Evolutionary conservation across 2,888 invertebrate genomes (phyloP).

Genomic region (Iphiclides podalirius): DNA sequence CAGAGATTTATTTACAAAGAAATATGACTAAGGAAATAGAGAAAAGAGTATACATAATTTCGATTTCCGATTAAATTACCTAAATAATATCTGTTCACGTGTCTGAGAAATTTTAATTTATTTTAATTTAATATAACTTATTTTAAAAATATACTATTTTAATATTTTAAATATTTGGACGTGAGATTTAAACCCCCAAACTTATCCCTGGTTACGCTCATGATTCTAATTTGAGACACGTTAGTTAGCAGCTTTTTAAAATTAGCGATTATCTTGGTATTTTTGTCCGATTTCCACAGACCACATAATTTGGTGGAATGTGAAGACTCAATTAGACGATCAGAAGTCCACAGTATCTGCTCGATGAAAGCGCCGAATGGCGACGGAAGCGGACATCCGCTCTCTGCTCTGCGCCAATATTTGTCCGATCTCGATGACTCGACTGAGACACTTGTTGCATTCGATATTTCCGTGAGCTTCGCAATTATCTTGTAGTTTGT

Average conservation of each 20-base stretch:
- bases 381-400: slow-evolving; percentile 18
- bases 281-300: neutral
- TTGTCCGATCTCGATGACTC: slow-evolving; percentile 7
- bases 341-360: neutral
- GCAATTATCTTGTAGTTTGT: neutral
- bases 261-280: neutral
- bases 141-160: too few relatives aligned
- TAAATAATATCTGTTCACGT: too few relatives aligned
- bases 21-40: too few relatives aligned
- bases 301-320: slow-evolving; percentile 2
- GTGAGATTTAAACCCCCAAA: too few relatives aligned
- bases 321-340: too few relatives aligned
- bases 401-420: slow-evolving; percentile 15
- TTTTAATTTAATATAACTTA: too few relatives aligned
- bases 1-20: too few relatives aligned
- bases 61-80: too few relatives aligned
- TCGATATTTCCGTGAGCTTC: slow-evolving; percentile 4
- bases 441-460: slow-evolving; percentile 14
- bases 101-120: too few relatives aligned
- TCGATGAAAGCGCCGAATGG: slow-evolving; percentile 1
- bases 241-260: neutral
- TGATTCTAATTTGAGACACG: neutral
- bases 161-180: too few relatives aligned
- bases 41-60: too few relatives aligned
- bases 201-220: too few relatives aligned